Evolutionary conservation across 92 coral and sea anemone genomes (phyloP), one percentile per base, ranked within the genome.

Genomic region (Desmophyllum pertusum): DNA sequence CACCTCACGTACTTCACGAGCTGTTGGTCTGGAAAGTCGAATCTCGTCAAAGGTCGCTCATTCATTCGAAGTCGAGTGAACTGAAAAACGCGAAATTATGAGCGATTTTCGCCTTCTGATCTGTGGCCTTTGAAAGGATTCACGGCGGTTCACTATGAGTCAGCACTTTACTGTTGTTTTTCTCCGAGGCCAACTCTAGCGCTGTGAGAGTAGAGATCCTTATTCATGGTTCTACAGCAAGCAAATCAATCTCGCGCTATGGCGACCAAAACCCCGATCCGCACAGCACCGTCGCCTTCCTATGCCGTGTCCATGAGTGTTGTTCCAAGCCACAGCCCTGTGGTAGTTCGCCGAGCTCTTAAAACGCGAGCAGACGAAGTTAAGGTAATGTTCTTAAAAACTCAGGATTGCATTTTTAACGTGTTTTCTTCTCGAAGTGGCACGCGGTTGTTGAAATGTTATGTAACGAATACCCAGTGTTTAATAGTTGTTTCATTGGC

Each of bases 341-440:
- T 82, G 79, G 79, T 82, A 27, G 72, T 82, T 73, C 86, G 86
- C 7, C 77, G 86, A 59, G 86, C 86, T 64, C 65, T 71, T 42
- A 73, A 73, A 82, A 71, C 79, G 68, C 86, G 42, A 73, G 40
- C 86, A 82, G 86, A 82, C 42, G 29, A 37, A n/a, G 36, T 25
- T 36, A 79, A 82, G 86, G 86, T 82, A 82, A 37, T 70, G 62
- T 55, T 42, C 15, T 17, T n/a, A 40, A 52, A n/a, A 71, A 42
- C 40, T 11, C 37, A 15, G 59, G 33, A 55, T 41, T 5, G 53
- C 57, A 41, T 82, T 39, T 70, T 59, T 71, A 39, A 39, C 86
- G 53, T 82, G 78, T 57, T 73, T 72, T 57, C 67, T 40, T 50
- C 31, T 50, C 43, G 42, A 71, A 72, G 27, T 57, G 70, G 86